Base-by-base conservation (phyloP, 2,888 invertebrate genomes). In the Andrena haemorrhoa region DNA sequence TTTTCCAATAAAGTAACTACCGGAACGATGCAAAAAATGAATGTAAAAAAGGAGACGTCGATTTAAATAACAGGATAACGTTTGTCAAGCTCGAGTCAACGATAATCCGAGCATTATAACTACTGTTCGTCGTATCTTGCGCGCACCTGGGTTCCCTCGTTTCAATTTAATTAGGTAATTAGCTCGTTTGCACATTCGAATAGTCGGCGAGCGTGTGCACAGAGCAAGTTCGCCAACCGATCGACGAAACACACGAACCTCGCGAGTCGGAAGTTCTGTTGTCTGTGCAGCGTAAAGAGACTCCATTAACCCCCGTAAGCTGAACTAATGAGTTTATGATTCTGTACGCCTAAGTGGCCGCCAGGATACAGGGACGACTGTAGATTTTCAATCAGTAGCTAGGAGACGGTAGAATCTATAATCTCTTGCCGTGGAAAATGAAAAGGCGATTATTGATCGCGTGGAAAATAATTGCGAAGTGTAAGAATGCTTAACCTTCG, bases 81-180 rank as follows among this genome's bases (percentile, higher is more conserved):
- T 49, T 35, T 16, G 12, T 33, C 53, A 73, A 33, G 47, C 47
- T 58, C 41, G 41, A 16, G 10, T 7, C 20, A 33, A 66, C 61
- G 68, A 58, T 81, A 79, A 75, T 65, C 53, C 68, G 58, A 10
- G 35, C 1, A 49, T 68, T 79, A 79, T 79, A 66, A 72, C 72
- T 79, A 79, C 41, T 41, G 41, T 68, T 33, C 26, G 29, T 47
- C 58, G 56, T 12, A 7, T 53, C 35, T 47, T 16, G 12, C 16
- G 23, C 41, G 7, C 75, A 74, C 61, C 61, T 56, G 75, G 35
- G 23, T 16, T 51, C 26, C 51, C 8, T 12, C n/a, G 56, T 23
- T 7, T 29, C 35, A 26, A 79, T 58, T 70, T 66, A 83, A 83
- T 83, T 82, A 74, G 65, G 35, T 75, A 70, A 76, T 73, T 70